Base-by-base conservation (phyloP, 2,797 vertebrate genomes). In the Prionace glauca region DNA sequence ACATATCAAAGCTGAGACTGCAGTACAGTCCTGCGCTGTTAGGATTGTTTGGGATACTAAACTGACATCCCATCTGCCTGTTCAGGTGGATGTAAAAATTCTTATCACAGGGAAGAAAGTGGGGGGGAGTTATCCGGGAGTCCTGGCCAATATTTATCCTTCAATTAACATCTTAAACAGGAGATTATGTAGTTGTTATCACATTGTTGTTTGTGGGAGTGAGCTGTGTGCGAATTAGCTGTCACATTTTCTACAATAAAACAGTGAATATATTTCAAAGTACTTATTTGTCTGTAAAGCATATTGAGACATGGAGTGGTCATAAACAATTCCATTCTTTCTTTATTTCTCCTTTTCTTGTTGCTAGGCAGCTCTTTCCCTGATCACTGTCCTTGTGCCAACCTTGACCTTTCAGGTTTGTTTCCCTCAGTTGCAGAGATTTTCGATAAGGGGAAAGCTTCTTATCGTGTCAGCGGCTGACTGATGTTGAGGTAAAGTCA, bases 281-380 rank as follows among this genome's bases (percentile, higher is more conserved):
- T 69, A 69, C 18, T 69, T 69, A 16, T 18, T 69, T 20, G 67
- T 2, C 18, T 69, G 18, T 18, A 69, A 69, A 69, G 67, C 18
- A 69, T 18, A 18, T 69, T 69, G 18, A 69, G 67, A 69, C 72
- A 29, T 77, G 29, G 72, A n/a, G 72, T 77, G 29, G 29, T 2
- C 9, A 77, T 24, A 10, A 77, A 77, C 1, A 77, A 14, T 77
- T 1, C 29, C n/a, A 32, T 10, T 32, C 72, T 12, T 32, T 12
- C 29, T 32, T 77, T 56, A 56, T 56, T 56, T 56, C 50, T 56
- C 29, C 1, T 77, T 77, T 9, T 18, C 60, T 91, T 32, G 88
- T 91, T 91, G 62, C 56, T 91, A n/a, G 88, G 60, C 88, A 91
- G 88, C 60, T 62, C 29, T 91, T 95, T 56, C 71, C 92, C 93